Base-by-base conservation (phyloP, 2,113 vertebrate genomes). In the Nannospalax galili region DNA sequence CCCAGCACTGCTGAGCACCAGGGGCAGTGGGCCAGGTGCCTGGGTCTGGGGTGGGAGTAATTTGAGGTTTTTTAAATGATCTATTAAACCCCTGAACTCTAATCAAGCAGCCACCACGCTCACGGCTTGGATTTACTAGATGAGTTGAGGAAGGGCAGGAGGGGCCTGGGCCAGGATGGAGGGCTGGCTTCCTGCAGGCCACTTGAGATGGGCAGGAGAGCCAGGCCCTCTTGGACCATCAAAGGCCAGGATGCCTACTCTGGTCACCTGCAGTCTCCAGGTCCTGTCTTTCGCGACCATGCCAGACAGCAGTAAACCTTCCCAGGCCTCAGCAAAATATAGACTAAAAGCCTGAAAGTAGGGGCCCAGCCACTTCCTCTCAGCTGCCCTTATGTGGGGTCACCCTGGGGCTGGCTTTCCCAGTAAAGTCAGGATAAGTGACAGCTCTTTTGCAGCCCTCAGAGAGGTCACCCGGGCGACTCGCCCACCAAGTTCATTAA, bases 81-180 rank as follows among this genome's bases (percentile, higher is more conserved):
- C 99, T 99, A 99, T 99, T 99, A 99, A 99, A 99, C 99, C 99
- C 98, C 98, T 99, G 99, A 99, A 99, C 99, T 99, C 99, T 99
- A 99, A 99, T 99, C 99, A 99, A 99, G 98, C 98, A 99, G 99
- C 99, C 99, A 99, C 99, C 98, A 99, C 97, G 98, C 98, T 99
- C 99, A 99, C 98, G 99, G 99, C 98, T 84, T 84, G 99, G 98
- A 99, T 99, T 99, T 99, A 99, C 98, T 98, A 94, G 70, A 96
- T 97, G 98, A 98, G 97, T 98, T 98, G 97, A 95, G 97, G 1
- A 86, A 98, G 73, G 98, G 98, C 97, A 98, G 98, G 98, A 98
- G 97, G 98, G 98, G 95, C 98, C 98, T 2, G 97, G 98, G 96
- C 84, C 42, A 3, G 65, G n/a, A 98, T 72, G 45, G 40, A 45